These are phyloP conservation scores for Apamea monoglypha DNA, from an alignment of 2,888 invertebrate genomes.

Conservation along the genomic window DNA sequence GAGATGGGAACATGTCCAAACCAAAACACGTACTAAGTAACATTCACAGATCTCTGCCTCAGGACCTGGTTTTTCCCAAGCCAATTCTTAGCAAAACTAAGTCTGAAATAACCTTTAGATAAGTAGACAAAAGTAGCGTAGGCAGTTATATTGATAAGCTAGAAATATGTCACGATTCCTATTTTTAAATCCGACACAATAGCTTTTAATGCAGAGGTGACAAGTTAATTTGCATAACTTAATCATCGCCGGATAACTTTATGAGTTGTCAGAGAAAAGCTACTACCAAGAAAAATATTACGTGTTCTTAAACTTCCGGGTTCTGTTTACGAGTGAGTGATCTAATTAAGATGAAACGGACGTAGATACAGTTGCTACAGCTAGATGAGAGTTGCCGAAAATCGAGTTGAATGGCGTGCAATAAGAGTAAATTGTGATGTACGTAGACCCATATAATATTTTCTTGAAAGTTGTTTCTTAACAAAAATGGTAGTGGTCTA, in stretches of 20 bases:
- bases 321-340: neutral
- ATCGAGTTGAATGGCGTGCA: too few species aligned
- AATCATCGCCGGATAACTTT: constrained; percentile 21
- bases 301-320: constrained; percentile 28
- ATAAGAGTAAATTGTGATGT: neutral
- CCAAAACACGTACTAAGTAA: neutral
- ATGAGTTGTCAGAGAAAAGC: constrained; percentile 34
- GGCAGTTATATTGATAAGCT: constrained; percentile 25
- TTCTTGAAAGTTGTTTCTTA: too few species aligned
- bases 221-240: constrained; percentile 48
- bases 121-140: constrained; percentile 1
- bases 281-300: constrained; percentile 27
- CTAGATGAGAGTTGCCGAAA: too few species aligned
- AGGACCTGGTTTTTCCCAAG: neutral
- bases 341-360: neutral
- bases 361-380: too few species aligned
- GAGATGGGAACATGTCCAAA: neutral
- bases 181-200: constrained; percentile 53
- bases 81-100: too few species aligned
- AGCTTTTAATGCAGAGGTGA: constrained; percentile 36
- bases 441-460: neutral
- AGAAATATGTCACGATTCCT: constrained; percentile 47
- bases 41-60: neutral
- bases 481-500: neutral
- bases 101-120: neutral